A percentile compares a stretch with the other conserved stretches of the same genome.
These are phyloP conservation scores for Amyelois transitella DNA, from an alignment of 1,140 invertebrate genomes.

Conservation along the genomic window DNA sequence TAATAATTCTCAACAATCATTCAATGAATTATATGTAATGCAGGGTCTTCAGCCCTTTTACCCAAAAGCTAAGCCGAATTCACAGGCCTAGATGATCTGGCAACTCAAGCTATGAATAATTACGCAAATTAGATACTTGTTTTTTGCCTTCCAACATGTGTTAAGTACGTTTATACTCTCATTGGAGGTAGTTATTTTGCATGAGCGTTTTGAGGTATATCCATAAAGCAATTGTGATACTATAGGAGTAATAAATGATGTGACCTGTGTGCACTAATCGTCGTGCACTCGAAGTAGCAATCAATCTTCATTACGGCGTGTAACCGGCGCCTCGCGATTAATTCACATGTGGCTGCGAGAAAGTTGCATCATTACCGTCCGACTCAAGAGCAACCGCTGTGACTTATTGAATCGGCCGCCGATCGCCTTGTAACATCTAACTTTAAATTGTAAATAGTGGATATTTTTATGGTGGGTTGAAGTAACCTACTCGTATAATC, in stretches of 20 bases:
- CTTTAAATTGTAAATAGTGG: neutral
- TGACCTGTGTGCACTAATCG: conserved; percentile 25
- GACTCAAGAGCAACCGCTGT: conserved; percentile 2
- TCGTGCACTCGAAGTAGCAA: conserved; percentile 22
- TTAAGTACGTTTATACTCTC: neutral
- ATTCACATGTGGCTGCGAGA: conserved; percentile 55
- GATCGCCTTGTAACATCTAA: neutral
- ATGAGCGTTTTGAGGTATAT: neutral
- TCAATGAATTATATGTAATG: no score
- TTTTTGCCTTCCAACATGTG: neutral
- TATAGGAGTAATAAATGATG: conserved; percentile 16
- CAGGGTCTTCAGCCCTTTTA: no score
- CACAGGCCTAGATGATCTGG: no score
- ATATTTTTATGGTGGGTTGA: no score
- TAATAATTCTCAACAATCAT: no score
- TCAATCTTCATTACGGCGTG: conserved; percentile 64
- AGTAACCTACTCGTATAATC: no score
- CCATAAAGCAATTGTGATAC: neutral
- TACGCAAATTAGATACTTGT: neutral
- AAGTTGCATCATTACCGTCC: conserved; percentile 53
- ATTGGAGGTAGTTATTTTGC: neutral
- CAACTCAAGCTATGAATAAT: no score
- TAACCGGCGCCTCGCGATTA: conserved; percentile 55
- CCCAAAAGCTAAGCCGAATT: no score
- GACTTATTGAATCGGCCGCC: conserved; percentile 4